These are phyloP conservation scores for Danio choprae DNA, from an alignment of 2,797 vertebrate species.

Conservation along the genomic window DNA sequence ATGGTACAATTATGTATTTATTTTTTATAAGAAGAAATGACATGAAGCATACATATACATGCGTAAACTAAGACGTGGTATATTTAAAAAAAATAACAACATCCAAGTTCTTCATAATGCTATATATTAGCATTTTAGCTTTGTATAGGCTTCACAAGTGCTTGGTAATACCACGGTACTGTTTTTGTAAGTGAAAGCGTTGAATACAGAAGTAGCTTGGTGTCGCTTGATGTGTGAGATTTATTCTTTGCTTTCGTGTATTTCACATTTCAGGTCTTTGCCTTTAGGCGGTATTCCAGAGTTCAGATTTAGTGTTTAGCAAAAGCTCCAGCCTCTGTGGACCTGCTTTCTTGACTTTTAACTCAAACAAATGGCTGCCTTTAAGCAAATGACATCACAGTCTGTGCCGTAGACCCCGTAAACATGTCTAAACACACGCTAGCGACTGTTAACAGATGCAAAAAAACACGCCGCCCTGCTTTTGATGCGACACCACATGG, in stretches of 20 bases:
- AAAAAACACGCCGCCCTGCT: constrained; percentile 24
- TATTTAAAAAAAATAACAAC: not conserved
- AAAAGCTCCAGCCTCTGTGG: constrained; percentile 24
- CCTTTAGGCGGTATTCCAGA: constrained; percentile 13
- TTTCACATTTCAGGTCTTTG: constrained; percentile 15
- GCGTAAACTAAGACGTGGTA: not conserved
- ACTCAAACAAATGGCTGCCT: constrained; percentile 68
- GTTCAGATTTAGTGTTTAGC: constrained; percentile 14
- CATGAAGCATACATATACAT: not conserved
- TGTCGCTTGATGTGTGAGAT: constrained; percentile 24
- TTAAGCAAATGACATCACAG: constrained; percentile 69
- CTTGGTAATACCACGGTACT: not conserved
- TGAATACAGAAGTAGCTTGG: not conserved
- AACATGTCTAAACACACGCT: constrained; percentile 72
- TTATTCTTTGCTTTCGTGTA: constrained; percentile 16
- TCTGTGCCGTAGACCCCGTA: constrained; percentile 67
- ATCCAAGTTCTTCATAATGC: not conserved
- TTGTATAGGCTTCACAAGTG: not conserved
- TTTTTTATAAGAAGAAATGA: too few species aligned
- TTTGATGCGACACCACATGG: constrained; percentile 55
- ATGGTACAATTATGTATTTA: not conserved
- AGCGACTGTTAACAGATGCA: constrained; percentile 31
- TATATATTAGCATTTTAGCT: not conserved
- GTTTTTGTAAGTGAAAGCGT: not conserved
- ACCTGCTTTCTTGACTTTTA: constrained; percentile 33